Evolutionary conservation across 2,888 invertebrate genomes (phyloP), one percentile per base, ranked within the genome.

Genomic region (Sminthurinus aureus): DNA sequence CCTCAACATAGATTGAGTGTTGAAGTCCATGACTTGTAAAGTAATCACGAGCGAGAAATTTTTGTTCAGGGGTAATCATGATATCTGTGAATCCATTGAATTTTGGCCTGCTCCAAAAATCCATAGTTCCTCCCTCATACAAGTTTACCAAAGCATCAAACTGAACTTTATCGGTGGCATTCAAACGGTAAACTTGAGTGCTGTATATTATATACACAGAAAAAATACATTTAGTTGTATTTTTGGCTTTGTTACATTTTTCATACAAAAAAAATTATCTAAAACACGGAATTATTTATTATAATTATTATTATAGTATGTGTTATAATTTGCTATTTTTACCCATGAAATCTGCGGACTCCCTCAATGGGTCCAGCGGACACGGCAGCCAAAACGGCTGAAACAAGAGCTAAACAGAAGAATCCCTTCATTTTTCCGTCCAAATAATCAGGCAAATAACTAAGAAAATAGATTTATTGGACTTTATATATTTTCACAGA

Each of bases 51-150:
- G 84, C 74, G 0, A 82, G 67, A 12, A 85, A 69, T 58, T 86
- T 91, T 85, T 93, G 93, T 0, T 95, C 94, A 0, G 95, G 93
- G 20, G 26, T 69, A 12, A 76, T 20, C 50, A 64, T 52, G 50
- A 82, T 76, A 50, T 82, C 82, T 3, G 82, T 82, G n/a, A 75
- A 67, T 20, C 82, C 75, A 26, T 24, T 38, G 8, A 24, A 24
- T 18, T 74, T 58, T 0, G 75, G 74, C 8, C 64, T 8, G 0
- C 74, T 82, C 82, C 82, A 82, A 38, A 82, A 82, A 22, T 82
- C 82, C 50, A 82, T n/a, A 6, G 20, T 82, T 15, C 38, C 76
- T 3, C 73, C 81, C 18, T 85, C 58, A 64, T 82, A 87, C n/a
- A 88, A 73, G 20, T 83, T 83, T 24, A 85, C 84, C 4, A 88